Evolutionary conservation across 2,888 invertebrate genomes (phyloP).

Genomic region (Abrostola triplasia): DNA sequence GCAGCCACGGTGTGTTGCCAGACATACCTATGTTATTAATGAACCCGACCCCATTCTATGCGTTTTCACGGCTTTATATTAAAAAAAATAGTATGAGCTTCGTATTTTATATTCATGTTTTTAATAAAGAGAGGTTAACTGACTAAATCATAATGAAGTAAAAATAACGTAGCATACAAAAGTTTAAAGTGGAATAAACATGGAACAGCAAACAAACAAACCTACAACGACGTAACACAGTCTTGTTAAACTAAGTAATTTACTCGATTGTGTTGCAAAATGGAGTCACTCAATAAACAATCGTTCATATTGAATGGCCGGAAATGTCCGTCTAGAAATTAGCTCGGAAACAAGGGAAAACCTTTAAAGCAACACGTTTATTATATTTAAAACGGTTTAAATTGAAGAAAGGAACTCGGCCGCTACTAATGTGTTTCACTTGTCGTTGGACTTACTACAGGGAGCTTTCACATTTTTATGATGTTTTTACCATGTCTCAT

Average conservation of each 20-base stretch:
- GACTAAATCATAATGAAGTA: not conserved
- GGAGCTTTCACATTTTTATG: constrained; percentile 63
- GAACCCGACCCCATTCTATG: not conserved
- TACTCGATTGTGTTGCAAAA: constrained; percentile 84
- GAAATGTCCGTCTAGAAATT: constrained; percentile 87
- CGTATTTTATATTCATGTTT: not conserved
- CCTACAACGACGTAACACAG: constrained; percentile 37
- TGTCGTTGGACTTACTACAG: constrained; percentile 62
- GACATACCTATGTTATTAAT: constrained; percentile 12
- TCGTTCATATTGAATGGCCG: constrained; percentile 88
- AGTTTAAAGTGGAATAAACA: constrained; percentile 13
- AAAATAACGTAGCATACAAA: no score
- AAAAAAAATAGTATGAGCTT: not conserved
- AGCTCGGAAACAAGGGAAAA: constrained; percentile 86
- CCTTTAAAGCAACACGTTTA: constrained; percentile 82
- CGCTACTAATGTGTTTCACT: constrained; percentile 77
- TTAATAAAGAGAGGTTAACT: not conserved
- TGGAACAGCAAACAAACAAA: constrained; percentile 42
- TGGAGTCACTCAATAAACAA: constrained; percentile 84
- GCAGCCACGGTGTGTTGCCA: constrained; percentile 9
- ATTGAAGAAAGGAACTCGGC: constrained; percentile 72
- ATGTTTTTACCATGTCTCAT: constrained; percentile 37
- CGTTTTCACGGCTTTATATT: constrained; percentile 13
- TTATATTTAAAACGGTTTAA: constrained; percentile 82
- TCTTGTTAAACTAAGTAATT: constrained; percentile 80